Conservation (phyloP, 2,797 vertebrate genomes). For the Melanotaenia trifasciata region DNA sequence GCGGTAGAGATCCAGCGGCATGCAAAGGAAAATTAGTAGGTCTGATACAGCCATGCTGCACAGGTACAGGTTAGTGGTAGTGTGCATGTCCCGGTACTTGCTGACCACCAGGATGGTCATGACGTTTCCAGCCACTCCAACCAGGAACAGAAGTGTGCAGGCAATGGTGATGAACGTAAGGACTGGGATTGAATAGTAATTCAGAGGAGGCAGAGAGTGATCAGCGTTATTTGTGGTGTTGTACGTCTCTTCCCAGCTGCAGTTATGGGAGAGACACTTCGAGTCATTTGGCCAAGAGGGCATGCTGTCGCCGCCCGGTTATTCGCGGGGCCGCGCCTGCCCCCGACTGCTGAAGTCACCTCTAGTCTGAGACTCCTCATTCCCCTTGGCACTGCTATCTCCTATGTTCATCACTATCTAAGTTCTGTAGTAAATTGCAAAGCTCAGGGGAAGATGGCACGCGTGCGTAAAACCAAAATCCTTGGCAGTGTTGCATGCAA, state of each 20-base stretch:
- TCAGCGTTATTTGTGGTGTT: constrained; percentile 60
- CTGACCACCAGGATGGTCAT: constrained; percentile 95
- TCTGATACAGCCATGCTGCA: constrained; percentile 98
- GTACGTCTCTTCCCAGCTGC: constrained; percentile 77
- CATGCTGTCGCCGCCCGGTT: constrained; percentile 73
- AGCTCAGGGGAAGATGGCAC: not conserved
- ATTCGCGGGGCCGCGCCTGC: constrained; percentile 56
- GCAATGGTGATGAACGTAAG: constrained; percentile 89
- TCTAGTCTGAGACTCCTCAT: constrained; percentile 42
- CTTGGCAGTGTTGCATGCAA: constrained; percentile 1
- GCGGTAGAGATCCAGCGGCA: constrained; percentile 95
- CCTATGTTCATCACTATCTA: constrained; percentile 33
- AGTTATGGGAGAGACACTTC: constrained; percentile 81
- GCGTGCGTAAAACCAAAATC: constrained; percentile 57
- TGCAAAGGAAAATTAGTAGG: constrained; percentile 95
- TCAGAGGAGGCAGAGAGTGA: constrained; percentile 72
- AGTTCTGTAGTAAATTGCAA: not conserved
- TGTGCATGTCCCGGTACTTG: constrained; percentile 94
- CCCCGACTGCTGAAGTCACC: constrained; percentile 44
- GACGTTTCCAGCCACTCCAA: constrained; percentile 91
- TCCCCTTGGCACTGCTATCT: constrained; percentile 13
- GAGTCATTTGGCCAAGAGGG: constrained; percentile 72
- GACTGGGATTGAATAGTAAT: constrained; percentile 88
- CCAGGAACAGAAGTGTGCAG: constrained; percentile 90
- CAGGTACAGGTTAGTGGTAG: constrained; percentile 97